These are phyloP conservation scores for Leptopilina syphax DNA, from an alignment of 2,888 invertebrate species.

Conservation along the genomic window DNA sequence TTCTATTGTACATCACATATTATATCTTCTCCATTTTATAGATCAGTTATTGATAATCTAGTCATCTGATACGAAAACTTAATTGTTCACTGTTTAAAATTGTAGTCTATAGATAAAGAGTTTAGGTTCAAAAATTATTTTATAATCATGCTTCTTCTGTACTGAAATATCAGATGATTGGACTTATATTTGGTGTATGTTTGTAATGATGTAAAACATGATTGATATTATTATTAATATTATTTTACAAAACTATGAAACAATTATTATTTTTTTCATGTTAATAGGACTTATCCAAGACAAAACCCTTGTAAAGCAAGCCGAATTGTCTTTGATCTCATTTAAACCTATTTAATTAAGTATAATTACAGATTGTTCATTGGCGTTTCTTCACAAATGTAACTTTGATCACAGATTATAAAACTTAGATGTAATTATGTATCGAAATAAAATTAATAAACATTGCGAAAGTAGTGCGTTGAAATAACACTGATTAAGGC, in stretches of 20 bases:
- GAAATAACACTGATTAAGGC: neutral
- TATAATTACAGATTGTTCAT: conserved; percentile 24
- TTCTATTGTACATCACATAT: conserved; percentile 4
- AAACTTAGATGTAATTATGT: conserved; percentile 12
- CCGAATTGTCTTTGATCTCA: conserved; percentile 31
- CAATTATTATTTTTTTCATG: conserved; percentile 22
- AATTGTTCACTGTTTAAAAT: neutral
- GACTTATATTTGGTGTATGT: conserved; percentile 17
- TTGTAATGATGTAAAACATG: neutral
- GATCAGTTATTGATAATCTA: neutral
- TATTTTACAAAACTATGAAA: neutral
- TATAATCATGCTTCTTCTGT: neutral
- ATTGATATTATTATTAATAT: neutral
- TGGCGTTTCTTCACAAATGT: conserved; percentile 28
- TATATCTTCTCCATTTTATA: neutral
- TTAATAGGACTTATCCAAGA: conserved; percentile 11
- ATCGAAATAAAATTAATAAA: conserved; percentile 10
- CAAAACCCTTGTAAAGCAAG: neutral
- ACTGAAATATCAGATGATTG: conserved; percentile 8
- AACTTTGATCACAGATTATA: conserved; percentile 16
- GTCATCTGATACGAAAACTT: conserved; percentile 3
- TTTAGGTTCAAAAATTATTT: neutral
- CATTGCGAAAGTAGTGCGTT: neutral
- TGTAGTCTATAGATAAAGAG: neutral
- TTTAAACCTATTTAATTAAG: conserved; percentile 25